Conservation (phyloP, 2,888 invertebrate genomes). For the Philereme vetulata region DNA sequence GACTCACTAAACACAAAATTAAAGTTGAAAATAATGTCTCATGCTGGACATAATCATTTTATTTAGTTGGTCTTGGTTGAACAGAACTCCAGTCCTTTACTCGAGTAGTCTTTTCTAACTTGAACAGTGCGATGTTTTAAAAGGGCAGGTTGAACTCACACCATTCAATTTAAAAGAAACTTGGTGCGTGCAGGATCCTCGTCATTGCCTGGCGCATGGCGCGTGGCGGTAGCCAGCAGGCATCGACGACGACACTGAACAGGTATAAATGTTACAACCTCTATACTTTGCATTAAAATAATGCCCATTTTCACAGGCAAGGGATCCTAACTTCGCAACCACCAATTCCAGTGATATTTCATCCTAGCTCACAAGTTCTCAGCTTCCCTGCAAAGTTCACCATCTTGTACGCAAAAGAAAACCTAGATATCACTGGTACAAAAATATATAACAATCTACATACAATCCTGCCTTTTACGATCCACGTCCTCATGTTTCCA, state of each 20-base stretch:
- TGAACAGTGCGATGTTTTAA: constrained; percentile 79
- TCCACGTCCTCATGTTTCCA: constrained; percentile 66
- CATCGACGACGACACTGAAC: constrained; percentile 76
- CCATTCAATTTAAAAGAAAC: constrained; percentile 84
- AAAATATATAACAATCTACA: constrained; percentile 62
- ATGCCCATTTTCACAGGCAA: constrained; percentile 91
- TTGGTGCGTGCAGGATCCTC: constrained; percentile 75
- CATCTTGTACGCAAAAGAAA: constrained; percentile 77
- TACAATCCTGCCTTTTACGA: constrained; percentile 68
- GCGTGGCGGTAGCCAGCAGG: constrained; percentile 36
- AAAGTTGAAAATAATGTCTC: constrained; percentile 62
- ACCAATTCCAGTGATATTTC: constrained; percentile 77
- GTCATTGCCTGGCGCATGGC: constrained; percentile 52
- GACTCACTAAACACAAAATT: constrained; percentile 82
- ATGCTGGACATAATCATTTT: constrained; percentile 61
- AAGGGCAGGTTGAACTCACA: constrained; percentile 77
- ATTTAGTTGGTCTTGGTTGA: constrained; percentile 85
- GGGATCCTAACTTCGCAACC: constrained; percentile 82
- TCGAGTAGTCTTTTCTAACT: constrained; percentile 82
- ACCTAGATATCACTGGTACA: constrained; percentile 70
- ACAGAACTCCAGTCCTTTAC: constrained; percentile 83
- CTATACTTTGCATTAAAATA: constrained; percentile 97
- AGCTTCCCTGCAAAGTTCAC: constrained; percentile 83
- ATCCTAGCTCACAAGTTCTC: constrained; percentile 79
- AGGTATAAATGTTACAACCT: constrained; percentile 88